Percentiles rank a stretch among this genome's conserved stretches.
These are phyloP conservation scores for Ianthella basta DNA, from an alignment of 37 sponge, comb jelly and placozoan genomes.

Conservation along the genomic window DNA sequence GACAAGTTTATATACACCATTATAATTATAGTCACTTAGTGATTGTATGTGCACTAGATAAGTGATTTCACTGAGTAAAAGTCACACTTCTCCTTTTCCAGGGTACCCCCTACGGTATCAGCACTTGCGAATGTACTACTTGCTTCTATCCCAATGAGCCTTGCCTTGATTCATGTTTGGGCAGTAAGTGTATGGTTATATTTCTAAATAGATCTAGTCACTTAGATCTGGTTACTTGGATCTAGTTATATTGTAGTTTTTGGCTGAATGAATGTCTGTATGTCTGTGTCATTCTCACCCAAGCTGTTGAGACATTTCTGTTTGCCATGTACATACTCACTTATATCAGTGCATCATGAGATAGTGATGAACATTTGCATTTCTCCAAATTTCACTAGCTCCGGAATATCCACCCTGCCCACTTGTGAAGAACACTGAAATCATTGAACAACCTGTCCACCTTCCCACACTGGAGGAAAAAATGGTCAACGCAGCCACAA, in stretches of 20 bases:
- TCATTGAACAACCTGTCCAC: slow-evolving; percentile 79
- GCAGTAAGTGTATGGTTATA: too few species aligned
- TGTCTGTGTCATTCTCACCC: neutral
- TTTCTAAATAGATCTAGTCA: slow-evolving; percentile 42
- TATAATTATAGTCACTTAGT: too few species aligned
- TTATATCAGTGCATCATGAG: too few species aligned
- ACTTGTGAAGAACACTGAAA: slow-evolving; percentile 54
- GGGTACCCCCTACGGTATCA: slow-evolving; percentile 82
- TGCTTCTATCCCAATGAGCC: slow-evolving; percentile 73
- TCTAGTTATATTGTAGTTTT: neutral
- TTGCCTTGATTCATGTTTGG: slow-evolving; percentile 58
- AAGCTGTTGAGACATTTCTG: too few species aligned
- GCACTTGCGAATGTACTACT: slow-evolving; percentile 60
- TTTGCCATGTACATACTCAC: too few species aligned
- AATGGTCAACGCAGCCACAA: slow-evolving; percentile 55
- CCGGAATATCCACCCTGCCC: slow-evolving; percentile 61
- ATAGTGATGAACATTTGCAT: too few species aligned
- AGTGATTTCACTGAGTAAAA: too few species aligned
- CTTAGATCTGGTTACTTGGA: neutral
- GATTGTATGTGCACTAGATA: too few species aligned
- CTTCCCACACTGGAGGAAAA: slow-evolving; percentile 51
- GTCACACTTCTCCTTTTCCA: too few species aligned
- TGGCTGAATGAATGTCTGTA: neutral
- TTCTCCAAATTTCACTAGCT: too few species aligned
- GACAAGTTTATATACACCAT: too few species aligned